Base-by-base conservation (phyloP, 2,888 invertebrate species). In the Petrolisthes cinctipes region DNA sequence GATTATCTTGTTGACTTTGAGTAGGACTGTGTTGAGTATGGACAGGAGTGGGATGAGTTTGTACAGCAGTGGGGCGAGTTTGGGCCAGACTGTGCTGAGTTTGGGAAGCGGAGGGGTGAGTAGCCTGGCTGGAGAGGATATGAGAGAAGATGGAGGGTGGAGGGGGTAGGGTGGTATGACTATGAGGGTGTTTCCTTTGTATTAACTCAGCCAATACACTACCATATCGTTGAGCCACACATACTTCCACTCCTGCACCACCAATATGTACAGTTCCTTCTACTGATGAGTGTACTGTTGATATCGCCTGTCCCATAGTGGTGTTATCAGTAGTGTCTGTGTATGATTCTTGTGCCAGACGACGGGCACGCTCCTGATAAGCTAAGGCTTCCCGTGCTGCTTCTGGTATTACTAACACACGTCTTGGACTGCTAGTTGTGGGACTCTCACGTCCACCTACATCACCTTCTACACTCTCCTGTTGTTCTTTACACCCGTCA, bases 391-490 rank as follows among this genome's bases (percentile, higher is more conserved):
- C 71, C 14, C 75, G 37, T n/a, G 80, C 57, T 61, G 84, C 83
- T 54, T 73, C 87, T 4, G 87, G 84, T 54, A 81, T 66, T n/a
- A 87, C 87, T 73, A 87, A 81, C 7, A 87, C 80, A 14, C 87
- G 6, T 56, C 56, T n/a, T 61, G 76, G 61, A 68, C 81, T 11
- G 37, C 56, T 75, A 37, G 83, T 23, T 17, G 71, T 11, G 7
- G 71, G n/a, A 6, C 14, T 17, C 0, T 9, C 17, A 61, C 17
- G 3, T 0, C 17, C 17, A 1, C 4, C 75, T 75, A 75, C 37
- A 7, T 53, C 14, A 4, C n/a, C 17, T 4, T 37, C 23, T 54
- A 61, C n/a, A 23, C n/a, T 14, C n/a, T 68, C 20, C 6, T 56
- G 14, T 9, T 54, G 23, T 4, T 17, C 17, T 1, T 6, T 56